Conservation (phyloP, 2,797 vertebrate species). For the Crocodylus rhombifer region DNA sequence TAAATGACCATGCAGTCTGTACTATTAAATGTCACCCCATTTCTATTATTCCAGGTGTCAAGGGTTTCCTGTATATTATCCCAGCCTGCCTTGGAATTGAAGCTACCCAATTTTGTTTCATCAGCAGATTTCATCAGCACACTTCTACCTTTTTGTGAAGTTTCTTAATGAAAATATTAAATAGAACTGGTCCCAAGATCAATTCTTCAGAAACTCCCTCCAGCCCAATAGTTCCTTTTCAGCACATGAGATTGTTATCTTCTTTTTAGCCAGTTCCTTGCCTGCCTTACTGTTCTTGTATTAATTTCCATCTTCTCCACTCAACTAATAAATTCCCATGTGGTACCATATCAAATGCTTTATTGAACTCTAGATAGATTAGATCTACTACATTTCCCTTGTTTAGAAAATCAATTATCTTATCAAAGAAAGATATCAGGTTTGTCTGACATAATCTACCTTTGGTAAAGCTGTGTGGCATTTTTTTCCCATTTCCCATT, state of each 20-base stretch:
- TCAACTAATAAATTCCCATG: conserved; percentile 67
- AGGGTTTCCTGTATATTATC: too few species aligned
- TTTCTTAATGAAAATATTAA: background rate
- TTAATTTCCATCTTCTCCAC: conserved; percentile 67
- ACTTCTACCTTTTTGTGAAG: background rate
- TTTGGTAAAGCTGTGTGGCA: conserved; percentile 66
- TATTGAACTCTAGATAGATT: conserved; percentile 74
- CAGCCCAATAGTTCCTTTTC: rapidly evolving
- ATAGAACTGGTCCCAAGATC: rapidly evolving
- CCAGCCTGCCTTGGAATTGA: too few species aligned
- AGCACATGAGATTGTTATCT: background rate
- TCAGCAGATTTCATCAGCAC: background rate
- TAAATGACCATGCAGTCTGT: too few species aligned
- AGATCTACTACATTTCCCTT: conserved; percentile 72
- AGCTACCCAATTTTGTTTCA: too few species aligned
- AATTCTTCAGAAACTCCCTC: rapidly evolving
- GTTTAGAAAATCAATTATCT: conserved; percentile 76
- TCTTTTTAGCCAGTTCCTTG: background rate
- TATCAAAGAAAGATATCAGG: conserved; percentile 74
- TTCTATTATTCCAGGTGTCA: too few species aligned
- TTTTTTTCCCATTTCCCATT: conserved; percentile 51
- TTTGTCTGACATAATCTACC: conserved; percentile 63
- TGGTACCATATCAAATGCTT: conserved; percentile 67
- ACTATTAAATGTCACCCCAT: too few species aligned
- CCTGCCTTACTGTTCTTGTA: background rate